Evolutionary conservation across 2,113 vertebrate species (phyloP), one percentile per base, ranked within the genome.

Genomic region (Triplophysa siluroides): DNA sequence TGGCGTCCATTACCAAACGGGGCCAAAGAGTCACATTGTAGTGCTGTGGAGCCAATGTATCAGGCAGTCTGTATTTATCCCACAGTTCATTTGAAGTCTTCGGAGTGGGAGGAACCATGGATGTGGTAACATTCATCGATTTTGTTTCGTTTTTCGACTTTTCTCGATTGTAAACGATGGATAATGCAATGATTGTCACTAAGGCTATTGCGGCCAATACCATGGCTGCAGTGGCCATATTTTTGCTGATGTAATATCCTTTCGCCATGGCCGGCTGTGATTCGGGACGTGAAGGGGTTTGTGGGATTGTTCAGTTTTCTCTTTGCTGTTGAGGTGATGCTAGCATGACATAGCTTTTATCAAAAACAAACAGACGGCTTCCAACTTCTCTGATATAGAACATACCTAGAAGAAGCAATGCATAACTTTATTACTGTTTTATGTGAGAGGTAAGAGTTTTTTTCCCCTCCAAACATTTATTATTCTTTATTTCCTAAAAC

Each of bases 161-260:
- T 85, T 95, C 96, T 83, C 95, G 93, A 6, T 93, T 41, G 0
- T 95, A 97, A 38, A 95, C 92, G 19, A 96, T 90, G 0, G 96
- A 94, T 63, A 98, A 89, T 0, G 93, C 93, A 0, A 98, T 82
- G 65, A 98, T 97, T 29, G 92, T 96, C 72, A 87, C 83, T 33
- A 93, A 18, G 0, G 95, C 93, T 0, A 78, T 89, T 24, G 89
- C 3, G 0, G 80, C 91, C 65, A 96, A 84, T 4, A 96, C 6
- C 0, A 95, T 84, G 62, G 87, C 82, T 43, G 86, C 90, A 0
- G 94, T 78, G 82, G 90, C 95, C 78, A 95, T 73, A 0, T 86
- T 74, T 90, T 92, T 97, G 89, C 94, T 95, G 85, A 98, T 86
- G 84, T 93, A 95, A 91, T 95, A 96, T 43, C 95, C 96, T 21